phyloP scores from a whole-genome alignment of 2,113 vertebrate genomes.

The Crypturellus undulatus region DNA sequence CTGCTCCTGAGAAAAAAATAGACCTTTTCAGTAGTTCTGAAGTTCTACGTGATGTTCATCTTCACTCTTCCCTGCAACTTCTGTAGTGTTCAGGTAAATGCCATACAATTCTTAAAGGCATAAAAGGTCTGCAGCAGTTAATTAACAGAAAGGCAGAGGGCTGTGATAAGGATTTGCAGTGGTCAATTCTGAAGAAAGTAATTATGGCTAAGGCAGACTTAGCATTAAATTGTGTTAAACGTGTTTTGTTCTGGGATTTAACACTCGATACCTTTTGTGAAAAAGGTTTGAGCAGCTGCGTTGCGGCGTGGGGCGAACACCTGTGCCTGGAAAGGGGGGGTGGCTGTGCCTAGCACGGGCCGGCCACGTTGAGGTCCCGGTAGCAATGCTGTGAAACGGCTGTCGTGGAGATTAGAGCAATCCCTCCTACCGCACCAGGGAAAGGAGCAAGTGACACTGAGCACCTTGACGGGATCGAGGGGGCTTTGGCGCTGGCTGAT shows the following conservation, averaged over 20 bases:
- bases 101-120: not conserved
- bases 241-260: constrained; percentile 43
- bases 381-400: not conserved
- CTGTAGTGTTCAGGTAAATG: not conserved
- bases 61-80: not conserved
- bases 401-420: not conserved
- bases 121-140: not conserved
- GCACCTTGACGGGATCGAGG: constrained; percentile 22
- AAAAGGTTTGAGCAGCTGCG: not conserved
- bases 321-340: not conserved
- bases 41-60: not conserved
- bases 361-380: not conserved
- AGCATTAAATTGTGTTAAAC: constrained; percentile 29
- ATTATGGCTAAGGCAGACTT: constrained; percentile 56
- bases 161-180: constrained; percentile 30
- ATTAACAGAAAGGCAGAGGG: constrained; percentile 23
- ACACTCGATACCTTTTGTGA: not conserved
- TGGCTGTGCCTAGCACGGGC: not conserved
- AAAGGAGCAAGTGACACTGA: not conserved
- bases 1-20: not conserved
- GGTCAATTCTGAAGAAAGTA: constrained; percentile 23
- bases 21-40: not conserved
- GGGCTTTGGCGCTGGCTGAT: not conserved
- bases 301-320: not conserved
- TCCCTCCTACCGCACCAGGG: not conserved